Conservation (phyloP, 2,113 vertebrate genomes). For the Tachysurus vachellii region DNA sequence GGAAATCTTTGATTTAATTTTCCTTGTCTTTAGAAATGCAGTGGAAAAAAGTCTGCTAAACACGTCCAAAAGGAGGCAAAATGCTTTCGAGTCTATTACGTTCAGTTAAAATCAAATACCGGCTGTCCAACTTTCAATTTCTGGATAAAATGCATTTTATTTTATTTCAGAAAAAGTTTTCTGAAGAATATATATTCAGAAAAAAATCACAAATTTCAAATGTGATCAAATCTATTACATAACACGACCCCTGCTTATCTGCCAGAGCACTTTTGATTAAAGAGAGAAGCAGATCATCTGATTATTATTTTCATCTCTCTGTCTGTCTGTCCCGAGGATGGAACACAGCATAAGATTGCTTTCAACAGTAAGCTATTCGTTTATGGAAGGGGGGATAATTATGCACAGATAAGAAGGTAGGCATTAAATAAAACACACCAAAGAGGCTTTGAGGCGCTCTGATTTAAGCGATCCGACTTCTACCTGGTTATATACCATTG, state of each 20-base stretch:
- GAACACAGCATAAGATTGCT: constrained; percentile 64
- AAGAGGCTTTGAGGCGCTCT: constrained; percentile 74
- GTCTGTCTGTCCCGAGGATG: constrained; percentile 28
- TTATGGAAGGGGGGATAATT: constrained; percentile 75
- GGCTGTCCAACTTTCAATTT: neutral
- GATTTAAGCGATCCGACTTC: constrained; percentile 73
- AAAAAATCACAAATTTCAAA: neutral
- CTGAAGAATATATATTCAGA: neutral
- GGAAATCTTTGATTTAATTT: neutral
- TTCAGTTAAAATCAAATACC: neutral
- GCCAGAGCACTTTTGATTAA: constrained; percentile 59
- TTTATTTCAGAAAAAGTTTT: neutral
- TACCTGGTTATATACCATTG: constrained; percentile 68
- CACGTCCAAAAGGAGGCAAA: neutral
- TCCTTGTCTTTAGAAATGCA: neutral
- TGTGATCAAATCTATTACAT: constrained; percentile 8
- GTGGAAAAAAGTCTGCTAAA: neutral
- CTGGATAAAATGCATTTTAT: neutral
- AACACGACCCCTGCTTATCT: constrained; percentile 53
- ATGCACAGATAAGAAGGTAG: constrained; percentile 68
- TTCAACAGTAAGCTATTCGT: constrained; percentile 74
- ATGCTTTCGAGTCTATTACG: neutral
- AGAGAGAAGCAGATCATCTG: constrained; percentile 55
- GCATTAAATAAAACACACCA: constrained; percentile 57
- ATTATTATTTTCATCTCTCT: constrained; percentile 55